Evolutionary conservation across 2,113 vertebrate species (phyloP).

Genomic region (Marmota monax): DNA sequence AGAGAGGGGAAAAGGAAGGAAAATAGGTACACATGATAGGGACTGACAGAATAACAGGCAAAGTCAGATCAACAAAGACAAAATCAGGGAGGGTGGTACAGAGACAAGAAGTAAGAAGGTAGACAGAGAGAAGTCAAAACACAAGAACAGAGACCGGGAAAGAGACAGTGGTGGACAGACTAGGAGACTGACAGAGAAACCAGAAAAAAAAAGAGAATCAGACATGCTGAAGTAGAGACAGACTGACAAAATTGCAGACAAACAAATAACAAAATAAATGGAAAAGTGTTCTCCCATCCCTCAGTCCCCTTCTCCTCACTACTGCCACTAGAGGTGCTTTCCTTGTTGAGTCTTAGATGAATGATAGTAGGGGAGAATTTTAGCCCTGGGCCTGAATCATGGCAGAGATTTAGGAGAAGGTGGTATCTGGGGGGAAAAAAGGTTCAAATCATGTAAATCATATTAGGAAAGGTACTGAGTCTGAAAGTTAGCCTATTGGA

Average conservation of each 20-base stretch:
- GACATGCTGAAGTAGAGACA: conserved; percentile 11
- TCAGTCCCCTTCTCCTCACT: neutral
- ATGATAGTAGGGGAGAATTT: conserved; percentile 1
- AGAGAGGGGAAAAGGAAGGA: neutral
- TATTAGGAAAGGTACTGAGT: neutral
- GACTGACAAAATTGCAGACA: neutral
- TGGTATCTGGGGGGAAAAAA: neutral
- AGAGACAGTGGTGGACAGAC: neutral
- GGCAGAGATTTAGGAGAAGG: conserved; percentile 49
- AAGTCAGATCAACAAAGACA: conserved; percentile 22
- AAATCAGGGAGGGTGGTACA: neutral
- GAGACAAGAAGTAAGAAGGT: conserved; percentile 19
- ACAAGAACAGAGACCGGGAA: neutral
- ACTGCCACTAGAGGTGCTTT: neutral
- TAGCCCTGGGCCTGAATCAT: neutral
- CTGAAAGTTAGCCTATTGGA: conserved; percentile 55
- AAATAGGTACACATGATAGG: neutral
- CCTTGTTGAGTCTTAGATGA: neutral
- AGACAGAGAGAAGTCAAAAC: neutral
- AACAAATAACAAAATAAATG: conserved; percentile 49
- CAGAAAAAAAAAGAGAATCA: neutral
- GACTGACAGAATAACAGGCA: neutral
- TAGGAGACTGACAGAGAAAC: neutral
- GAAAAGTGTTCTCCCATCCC: neutral
- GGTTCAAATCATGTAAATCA: conserved; percentile 12